These are phyloP conservation scores for Palythoa grandis DNA, from an alignment of 92 coral and sea anemone genomes.

Conservation along the genomic window DNA sequence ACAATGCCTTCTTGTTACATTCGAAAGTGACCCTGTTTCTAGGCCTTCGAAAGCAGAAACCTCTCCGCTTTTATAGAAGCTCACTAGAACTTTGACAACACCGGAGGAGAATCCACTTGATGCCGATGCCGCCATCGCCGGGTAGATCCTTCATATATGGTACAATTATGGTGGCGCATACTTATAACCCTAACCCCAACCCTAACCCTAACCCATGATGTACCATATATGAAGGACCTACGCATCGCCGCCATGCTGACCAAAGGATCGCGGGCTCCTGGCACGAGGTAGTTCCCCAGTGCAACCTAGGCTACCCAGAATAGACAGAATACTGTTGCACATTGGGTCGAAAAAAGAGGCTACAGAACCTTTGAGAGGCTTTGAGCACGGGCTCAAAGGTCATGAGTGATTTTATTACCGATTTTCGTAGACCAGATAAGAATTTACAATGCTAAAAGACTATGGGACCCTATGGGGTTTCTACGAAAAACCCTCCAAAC, in stretches of 20 bases:
- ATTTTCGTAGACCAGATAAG: background rate
- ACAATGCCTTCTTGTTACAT: conserved; percentile 32
- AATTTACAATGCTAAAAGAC: background rate
- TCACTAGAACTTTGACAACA: conserved; percentile 3
- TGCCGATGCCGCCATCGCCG: conserved; percentile 1
- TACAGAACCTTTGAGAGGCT: background rate
- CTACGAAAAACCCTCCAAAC: background rate
- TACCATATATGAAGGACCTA: no score
- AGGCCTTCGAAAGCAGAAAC: background rate
- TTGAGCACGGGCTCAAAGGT: background rate
- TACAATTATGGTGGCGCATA: no score
- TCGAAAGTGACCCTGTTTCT: conserved; percentile 1
- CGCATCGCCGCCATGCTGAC: no score
- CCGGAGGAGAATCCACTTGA: conserved; percentile 4
- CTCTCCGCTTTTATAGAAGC: conserved; percentile 2
- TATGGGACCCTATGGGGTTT: no score
- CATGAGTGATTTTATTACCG: background rate
- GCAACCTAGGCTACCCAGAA: background rate
- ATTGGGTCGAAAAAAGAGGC: background rate
- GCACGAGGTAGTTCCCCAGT: conserved; percentile 7
- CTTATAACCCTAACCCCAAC: no score
- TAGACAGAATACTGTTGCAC: background rate
- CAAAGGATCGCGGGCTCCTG: conserved; percentile 13
- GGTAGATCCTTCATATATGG: no score
- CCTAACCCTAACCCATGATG: no score